These are phyloP conservation scores for Amazona finschi DNA, from an alignment of 2,797 vertebrate genomes.

Conservation along the genomic window DNA sequence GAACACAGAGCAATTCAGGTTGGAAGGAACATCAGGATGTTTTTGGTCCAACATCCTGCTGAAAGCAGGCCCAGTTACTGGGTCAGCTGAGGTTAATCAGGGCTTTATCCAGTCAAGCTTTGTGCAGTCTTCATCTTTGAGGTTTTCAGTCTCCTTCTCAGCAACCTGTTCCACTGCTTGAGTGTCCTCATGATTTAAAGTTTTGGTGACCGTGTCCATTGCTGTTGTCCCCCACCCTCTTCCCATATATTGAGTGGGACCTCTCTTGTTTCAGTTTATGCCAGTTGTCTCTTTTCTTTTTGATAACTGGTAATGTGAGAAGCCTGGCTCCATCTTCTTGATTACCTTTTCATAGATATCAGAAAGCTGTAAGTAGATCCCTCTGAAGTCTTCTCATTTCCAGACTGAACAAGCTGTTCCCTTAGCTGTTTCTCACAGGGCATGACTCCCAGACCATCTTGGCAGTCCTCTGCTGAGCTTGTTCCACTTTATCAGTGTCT, in stretches of 20 bases:
- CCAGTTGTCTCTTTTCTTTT: not conserved
- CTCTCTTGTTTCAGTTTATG: not conserved
- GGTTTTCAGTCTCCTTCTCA: not conserved
- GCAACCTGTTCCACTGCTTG: not conserved
- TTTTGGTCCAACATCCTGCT: not conserved
- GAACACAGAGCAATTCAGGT: not conserved
- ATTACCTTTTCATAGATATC: not conserved
- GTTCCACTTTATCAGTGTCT: slow-evolving; percentile 34
- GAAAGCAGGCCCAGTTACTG: not conserved
- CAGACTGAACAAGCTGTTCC: slow-evolving; percentile 28
- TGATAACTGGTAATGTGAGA: not conserved
- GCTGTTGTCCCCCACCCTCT: not conserved
- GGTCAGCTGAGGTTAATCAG: not conserved
- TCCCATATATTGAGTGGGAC: not conserved
- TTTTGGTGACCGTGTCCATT: not conserved
- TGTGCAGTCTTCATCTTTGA: not conserved
- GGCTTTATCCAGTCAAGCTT: not conserved
- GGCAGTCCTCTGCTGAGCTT: slow-evolving; percentile 9
- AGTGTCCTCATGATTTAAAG: not conserved
- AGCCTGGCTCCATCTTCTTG: not conserved
- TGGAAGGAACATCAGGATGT: not conserved
- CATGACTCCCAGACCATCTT: slow-evolving; percentile 23
- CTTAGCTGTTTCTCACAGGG: not conserved
- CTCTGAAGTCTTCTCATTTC: not conserved
- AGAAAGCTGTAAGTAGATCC: not conserved